Conservation (phyloP, 2,888 invertebrate species). For the Smittia sp. region DNA sequence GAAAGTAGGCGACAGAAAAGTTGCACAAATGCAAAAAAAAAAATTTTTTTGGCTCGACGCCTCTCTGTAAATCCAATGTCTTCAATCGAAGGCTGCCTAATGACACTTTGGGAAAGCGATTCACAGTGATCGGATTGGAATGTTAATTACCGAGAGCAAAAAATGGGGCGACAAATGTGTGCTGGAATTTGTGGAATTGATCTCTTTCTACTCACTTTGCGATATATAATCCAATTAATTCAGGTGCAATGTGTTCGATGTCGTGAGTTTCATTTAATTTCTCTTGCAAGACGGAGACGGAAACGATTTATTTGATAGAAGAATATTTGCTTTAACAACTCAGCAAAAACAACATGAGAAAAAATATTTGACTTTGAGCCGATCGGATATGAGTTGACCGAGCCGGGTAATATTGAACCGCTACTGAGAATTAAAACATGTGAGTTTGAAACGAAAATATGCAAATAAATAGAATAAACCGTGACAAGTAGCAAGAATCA, state of each 20-base stretch:
- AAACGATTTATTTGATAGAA: slow-evolving; percentile 16
- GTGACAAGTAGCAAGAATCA: background rate
- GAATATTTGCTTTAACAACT: background rate
- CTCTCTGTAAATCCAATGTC: background rate
- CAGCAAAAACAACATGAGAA: background rate
- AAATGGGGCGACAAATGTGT: slow-evolving; percentile 11
- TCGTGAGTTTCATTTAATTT: background rate
- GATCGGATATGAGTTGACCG: too few species aligned
- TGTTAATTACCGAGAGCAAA: slow-evolving; percentile 28
- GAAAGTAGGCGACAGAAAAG: slow-evolving; percentile 33
- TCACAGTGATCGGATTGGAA: slow-evolving; percentile 31
- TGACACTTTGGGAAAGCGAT: background rate
- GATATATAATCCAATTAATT: slow-evolving; percentile 4
- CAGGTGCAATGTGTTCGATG: background rate
- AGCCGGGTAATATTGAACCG: too few species aligned
- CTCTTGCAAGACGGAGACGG: background rate
- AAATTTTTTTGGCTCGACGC: slow-evolving; percentile 4
- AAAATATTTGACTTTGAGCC: too few species aligned
- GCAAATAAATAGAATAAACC: background rate
- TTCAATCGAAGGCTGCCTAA: background rate
- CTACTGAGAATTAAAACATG: too few species aligned
- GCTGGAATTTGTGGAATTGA: slow-evolving; percentile 13
- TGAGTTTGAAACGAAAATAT: too few species aligned
- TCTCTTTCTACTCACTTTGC: background rate
- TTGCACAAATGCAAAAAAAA: slow-evolving; percentile 4